A percentile compares a stretch with the other conserved stretches of the same genome.
phyloP scores from a whole-genome alignment of 2,797 vertebrate species.

The Spinus pinus region DNA sequence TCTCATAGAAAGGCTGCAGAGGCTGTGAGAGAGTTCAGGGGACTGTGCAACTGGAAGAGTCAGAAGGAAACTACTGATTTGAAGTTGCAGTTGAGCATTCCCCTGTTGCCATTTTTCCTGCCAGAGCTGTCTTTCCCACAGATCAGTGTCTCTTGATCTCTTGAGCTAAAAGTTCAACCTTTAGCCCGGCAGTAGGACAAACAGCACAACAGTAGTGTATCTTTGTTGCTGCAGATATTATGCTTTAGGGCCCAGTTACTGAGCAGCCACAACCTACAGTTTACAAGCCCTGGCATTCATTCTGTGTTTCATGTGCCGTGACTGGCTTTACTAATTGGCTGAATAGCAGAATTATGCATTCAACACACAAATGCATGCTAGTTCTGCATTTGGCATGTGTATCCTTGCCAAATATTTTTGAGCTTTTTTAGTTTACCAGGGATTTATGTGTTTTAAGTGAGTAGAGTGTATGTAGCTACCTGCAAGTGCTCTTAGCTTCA shows the following conservation, averaged over 20 bases:
- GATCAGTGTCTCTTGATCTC: background rate
- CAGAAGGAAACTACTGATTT: background rate
- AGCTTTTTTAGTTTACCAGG: background rate
- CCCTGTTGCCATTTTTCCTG: background rate
- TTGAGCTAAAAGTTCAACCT: background rate
- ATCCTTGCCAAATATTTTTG: background rate
- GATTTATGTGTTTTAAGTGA: background rate
- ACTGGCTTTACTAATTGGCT: background rate
- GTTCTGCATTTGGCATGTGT: background rate
- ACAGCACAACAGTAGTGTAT: background rate
- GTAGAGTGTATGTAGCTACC: background rate
- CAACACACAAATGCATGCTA: background rate
- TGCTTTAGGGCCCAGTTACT: background rate
- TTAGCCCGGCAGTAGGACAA: background rate
- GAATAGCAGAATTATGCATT: background rate
- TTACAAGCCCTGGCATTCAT: background rate
- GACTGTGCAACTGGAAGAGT: background rate
- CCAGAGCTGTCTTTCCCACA: background rate
- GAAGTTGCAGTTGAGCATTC: background rate
- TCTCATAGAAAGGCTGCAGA: background rate
- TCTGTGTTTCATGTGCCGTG: background rate
- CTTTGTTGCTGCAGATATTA: background rate
- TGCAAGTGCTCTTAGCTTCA: background rate
- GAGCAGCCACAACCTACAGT: background rate
- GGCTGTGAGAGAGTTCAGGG: background rate